Evolutionary conservation across 2,113 vertebrate genomes (phyloP), one percentile per base, ranked within the genome.

Genomic region (Leptocoma aspasia): DNA sequence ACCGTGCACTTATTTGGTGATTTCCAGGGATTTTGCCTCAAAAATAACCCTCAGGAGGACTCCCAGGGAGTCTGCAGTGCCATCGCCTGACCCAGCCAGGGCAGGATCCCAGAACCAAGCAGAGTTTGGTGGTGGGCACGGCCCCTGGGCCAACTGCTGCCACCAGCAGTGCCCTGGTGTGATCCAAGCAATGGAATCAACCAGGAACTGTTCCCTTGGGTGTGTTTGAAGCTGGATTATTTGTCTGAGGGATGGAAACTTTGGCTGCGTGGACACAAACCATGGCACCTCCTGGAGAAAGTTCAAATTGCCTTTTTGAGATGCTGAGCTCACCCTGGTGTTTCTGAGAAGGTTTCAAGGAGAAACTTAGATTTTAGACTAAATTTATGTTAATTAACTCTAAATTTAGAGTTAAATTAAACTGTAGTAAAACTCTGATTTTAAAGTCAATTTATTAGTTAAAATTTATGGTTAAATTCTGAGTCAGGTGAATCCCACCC

Each of bases 321-420:
- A 13, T 27, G 24, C 23, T 75, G 87, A 82, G 22, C 56, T 75
- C 65, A 24, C 44, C 45, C 31, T 56, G 22, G 12, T 33, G 44
- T 16, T 35, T 56, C 80, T 59, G 68, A 10, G 7, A 21, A 61
- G 26, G 15, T 39, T 61, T 78, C 33, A 61, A 49, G 33, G 7
- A 52, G 35, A 41, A 3, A 1, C 4, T 21, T 26, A 1, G 8
- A 2, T 83, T 64, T 50, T 1, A 26, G 13, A 6, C 13, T 52
- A 22, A 77, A 76, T 52, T 44, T 27, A 33, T 7, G 6, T 27
- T 37, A 6, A 37, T 52, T 37, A 44, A 18, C 31, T 44, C 53
- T 31, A 37, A 59, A 68, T 59, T 42, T 14, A 35, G 20, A 42
- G 10, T 24, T 26, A 31, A 66, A 59, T 13, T 31, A 31, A 37